Percentiles rank a stretch among this genome's conserved stretches.
Evolutionary conservation across 1,140 invertebrate genomes (phyloP).

Genomic region (Scaptodrosophila lebanonensis): DNA sequence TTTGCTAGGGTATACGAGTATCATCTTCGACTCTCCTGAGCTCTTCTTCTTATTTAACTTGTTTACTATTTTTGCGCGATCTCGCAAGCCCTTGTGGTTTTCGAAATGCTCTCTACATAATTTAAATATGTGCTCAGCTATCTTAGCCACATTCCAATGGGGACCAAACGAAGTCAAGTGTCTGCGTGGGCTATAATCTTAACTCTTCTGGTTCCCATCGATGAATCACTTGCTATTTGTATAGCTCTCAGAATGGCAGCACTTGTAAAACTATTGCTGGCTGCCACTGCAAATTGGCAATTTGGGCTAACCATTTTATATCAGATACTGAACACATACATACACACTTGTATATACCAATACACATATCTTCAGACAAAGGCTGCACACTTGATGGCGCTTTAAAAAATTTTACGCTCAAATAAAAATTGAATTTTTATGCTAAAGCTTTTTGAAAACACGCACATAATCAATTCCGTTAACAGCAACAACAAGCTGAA

Average conservation of each 20-base stretch:
- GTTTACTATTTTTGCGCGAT: not conserved
- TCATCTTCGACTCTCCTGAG: no score
- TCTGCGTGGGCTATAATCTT: no score
- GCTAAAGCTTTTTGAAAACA: slow-evolving; percentile 40
- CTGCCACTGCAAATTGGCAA: not conserved
- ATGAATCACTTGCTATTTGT: no score
- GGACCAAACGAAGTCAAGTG: not conserved
- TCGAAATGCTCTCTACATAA: slow-evolving; percentile 43
- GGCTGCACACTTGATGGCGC: slow-evolving; percentile 2
- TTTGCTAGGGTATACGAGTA: no score
- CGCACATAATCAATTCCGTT: slow-evolving; percentile 53
- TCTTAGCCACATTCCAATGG: not conserved
- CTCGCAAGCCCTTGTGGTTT: slow-evolving; percentile 25
- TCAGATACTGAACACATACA: not conserved
- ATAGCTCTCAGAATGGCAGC: no score
- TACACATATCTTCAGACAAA: not conserved
- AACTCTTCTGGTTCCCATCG: no score
- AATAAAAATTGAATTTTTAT: slow-evolving; percentile 55
- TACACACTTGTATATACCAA: not conserved
- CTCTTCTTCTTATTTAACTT: no score
- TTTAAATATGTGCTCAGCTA: slow-evolving; percentile 5
- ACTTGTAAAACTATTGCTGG: no score
- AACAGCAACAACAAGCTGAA: not conserved
- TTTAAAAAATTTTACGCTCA: slow-evolving; percentile 17
- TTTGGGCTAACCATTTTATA: not conserved